Base-by-base conservation (phyloP, 2,113 vertebrate genomes). In the Phasianus colchicus region DNA sequence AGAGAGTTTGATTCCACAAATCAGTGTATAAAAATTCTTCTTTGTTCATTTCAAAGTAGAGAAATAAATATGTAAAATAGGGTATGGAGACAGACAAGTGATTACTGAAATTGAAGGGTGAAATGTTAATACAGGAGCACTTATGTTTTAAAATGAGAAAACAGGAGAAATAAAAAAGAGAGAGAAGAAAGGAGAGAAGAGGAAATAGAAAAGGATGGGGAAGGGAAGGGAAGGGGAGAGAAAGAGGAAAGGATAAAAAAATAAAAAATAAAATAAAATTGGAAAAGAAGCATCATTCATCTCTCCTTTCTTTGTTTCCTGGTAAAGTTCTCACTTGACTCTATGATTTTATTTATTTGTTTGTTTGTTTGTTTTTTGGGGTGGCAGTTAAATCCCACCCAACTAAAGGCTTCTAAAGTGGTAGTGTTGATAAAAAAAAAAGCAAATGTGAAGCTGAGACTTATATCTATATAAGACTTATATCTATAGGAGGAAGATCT, bases 261-360 rank as follows among this genome's bases (percentile, higher is more conserved):
- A 12, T 22, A 3, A 48, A 52, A 52, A 14, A 38, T 38, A 2
- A 13, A 34, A 2, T 27, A 5, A 6, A 6, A 10, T 19, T 30
- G 8, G 58, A 32, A 36, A 18, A 29, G 2, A 6, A n/a, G 2
- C 1, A 71, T 0, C 0, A 2, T 60, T 15, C 1, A 10, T 77
- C 16, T 69, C 4, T 19, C 3, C 5, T 73, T 11, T 1, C 3
- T 66, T 34, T 66, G 0, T 52, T 81, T 66, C 10, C 32, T 74
- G 32, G 6, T 83, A n/a, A 71, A 71, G 21, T 42, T 42, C 29
- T 57, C 19, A 29, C 2, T 10, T 34, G 8, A 0, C 4, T 43
- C 42, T 43, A 7, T 6, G 42, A 43, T 43, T 43, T 43, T 7
- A 17, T 43, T 43, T 43, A 6, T 43, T 43, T 43, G 3, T 43